Conservation (phyloP, 2,113 vertebrate genomes). For the Galemys pyrenaicus region DNA sequence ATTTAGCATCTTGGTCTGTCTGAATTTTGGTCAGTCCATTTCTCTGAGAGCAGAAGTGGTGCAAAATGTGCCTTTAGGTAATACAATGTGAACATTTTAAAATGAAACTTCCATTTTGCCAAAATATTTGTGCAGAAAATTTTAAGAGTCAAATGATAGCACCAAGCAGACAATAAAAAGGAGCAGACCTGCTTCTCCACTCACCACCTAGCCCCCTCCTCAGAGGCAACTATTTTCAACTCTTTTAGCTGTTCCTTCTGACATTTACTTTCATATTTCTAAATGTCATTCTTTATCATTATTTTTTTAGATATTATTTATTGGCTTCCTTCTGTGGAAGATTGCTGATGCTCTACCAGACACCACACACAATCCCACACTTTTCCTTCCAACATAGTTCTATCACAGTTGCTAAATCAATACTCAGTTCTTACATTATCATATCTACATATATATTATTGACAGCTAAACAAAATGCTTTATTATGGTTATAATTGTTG, state of each 20-base stretch:
- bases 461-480: not conserved
- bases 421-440: not conserved
- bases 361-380: not conserved
- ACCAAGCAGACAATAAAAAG: constrained; percentile 26
- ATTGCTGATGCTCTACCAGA: not conserved
- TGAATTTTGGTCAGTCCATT: constrained; percentile 43
- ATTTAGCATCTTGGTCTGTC: not conserved
- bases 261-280: constrained; percentile 65
- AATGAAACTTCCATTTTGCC: constrained; percentile 51
- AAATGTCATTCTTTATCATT: constrained; percentile 45
- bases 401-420: not conserved
- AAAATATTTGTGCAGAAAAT: constrained; percentile 33
- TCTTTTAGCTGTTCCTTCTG: constrained; percentile 40
- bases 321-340: constrained; percentile 35
- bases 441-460: not conserved
- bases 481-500: not conserved
- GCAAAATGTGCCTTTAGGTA: not conserved
- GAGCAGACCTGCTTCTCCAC: not conserved
- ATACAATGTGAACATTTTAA: not conserved
- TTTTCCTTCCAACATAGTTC: not conserved
- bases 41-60: not conserved
- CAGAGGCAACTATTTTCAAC: not conserved
- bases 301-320: constrained; percentile 40
- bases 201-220: not conserved
- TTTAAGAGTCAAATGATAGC: constrained; percentile 23